These are phyloP conservation scores for Drosophila borealis DNA, from an alignment of 2,888 invertebrate species.

Conservation along the genomic window DNA sequence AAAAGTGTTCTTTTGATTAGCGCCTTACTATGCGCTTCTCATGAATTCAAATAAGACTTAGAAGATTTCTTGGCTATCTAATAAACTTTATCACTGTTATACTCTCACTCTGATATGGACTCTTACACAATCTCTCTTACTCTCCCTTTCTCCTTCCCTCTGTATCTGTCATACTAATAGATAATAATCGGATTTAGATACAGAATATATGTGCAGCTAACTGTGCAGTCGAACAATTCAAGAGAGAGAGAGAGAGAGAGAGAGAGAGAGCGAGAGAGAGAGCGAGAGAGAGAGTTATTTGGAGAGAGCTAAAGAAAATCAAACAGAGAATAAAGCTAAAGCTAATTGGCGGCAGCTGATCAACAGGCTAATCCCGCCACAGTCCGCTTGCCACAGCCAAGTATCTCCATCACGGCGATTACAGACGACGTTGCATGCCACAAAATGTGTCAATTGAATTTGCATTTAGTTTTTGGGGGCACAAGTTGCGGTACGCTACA, in stretches of 20 bases:
- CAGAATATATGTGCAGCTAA: no score
- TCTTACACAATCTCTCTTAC: no score
- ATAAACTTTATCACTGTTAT: no score
- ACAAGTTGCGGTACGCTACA: conserved; percentile 46
- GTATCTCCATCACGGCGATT: background rate
- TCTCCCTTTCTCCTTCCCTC: no score
- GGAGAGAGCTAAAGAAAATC: no score
- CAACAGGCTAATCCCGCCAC: conserved; percentile 20
- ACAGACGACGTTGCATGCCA: conserved; percentile 42
- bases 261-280: background rate
- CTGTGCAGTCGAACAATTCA: background rate
- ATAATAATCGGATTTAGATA: no score
- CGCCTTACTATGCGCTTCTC: background rate
- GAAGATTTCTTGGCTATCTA: no score
- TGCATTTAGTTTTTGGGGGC: conserved; percentile 49
- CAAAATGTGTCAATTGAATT: conserved; percentile 78
- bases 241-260: background rate
- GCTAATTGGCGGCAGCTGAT: conserved; percentile 15
- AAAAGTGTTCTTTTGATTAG: no score
- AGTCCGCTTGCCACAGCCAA: background rate
- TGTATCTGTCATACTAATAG: no score
- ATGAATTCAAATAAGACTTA: background rate
- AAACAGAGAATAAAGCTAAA: no score
- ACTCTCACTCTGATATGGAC: no score
- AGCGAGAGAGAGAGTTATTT: no score